A percentile compares a stretch with the other conserved stretches of the same genome.
Evolutionary conservation across 2,113 vertebrate genomes (phyloP).

Genomic region (Bolborhynchus lineola): DNA sequence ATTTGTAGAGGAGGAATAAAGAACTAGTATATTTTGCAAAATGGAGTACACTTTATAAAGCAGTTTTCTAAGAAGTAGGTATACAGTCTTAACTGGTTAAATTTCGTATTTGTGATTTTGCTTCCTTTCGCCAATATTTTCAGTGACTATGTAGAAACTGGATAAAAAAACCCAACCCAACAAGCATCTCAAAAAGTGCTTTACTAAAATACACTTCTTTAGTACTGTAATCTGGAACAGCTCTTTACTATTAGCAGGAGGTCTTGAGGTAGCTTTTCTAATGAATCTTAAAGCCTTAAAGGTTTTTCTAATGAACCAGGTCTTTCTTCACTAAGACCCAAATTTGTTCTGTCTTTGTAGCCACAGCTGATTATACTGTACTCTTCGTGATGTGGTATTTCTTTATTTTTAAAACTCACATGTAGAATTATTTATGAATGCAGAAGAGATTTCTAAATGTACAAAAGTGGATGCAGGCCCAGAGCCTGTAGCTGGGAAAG

Average conservation of each 20-base stretch:
- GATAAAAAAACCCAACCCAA: background rate
- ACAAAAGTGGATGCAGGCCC: too few relatives aligned
- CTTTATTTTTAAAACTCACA: background rate
- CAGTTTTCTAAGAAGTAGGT: background rate
- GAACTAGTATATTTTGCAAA: background rate
- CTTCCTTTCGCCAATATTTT: background rate
- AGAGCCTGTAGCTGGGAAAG: background rate
- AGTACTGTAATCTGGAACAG: background rate
- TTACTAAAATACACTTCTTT: background rate
- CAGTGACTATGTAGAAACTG: background rate
- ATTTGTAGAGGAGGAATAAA: background rate
- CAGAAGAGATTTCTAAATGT: background rate
- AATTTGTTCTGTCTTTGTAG: background rate
- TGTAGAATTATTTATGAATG: background rate
- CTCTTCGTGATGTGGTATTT: background rate
- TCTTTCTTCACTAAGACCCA: background rate
- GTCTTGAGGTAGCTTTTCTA: background rate
- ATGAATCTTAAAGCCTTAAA: background rate
- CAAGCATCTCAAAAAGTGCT: background rate
- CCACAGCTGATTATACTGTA: background rate
- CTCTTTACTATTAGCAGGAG: background rate
- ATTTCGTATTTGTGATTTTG: background rate
- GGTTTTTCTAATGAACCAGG: background rate
- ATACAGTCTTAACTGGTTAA: background rate
- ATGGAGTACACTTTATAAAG: background rate